These are phyloP conservation scores for Cyprinodon diabolis DNA, from an alignment of 2,797 vertebrate species.

Conservation along the genomic window DNA sequence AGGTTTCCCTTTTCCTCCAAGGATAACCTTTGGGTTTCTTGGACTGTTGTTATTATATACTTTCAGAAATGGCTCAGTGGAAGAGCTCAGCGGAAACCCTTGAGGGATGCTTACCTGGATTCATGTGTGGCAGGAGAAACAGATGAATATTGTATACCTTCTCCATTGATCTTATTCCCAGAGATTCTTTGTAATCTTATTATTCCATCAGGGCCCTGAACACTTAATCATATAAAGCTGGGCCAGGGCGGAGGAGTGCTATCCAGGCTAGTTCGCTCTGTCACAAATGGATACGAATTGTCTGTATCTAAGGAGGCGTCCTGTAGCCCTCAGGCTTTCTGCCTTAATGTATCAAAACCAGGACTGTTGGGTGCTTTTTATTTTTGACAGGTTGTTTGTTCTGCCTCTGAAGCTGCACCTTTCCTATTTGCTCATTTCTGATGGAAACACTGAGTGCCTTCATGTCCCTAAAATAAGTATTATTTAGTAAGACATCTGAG, in stretches of 20 bases:
- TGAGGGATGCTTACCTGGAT: slow-evolving; percentile 46
- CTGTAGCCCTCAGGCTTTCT: slow-evolving; percentile 51
- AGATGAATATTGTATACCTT: slow-evolving; percentile 61
- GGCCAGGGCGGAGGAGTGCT: slow-evolving; percentile 47
- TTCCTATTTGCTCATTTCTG: background rate
- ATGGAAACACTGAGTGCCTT: slow-evolving; percentile 5
- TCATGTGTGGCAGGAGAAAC: slow-evolving; percentile 30
- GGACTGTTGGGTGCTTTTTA: slow-evolving; percentile 14
- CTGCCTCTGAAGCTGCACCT: slow-evolving; percentile 9
- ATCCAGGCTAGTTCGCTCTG: slow-evolving; percentile 60
- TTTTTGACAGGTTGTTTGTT: slow-evolving; percentile 19
- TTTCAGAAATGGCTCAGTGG: slow-evolving; percentile 17
- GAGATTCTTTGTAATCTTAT: slow-evolving; percentile 69
- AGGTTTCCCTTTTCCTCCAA: background rate
- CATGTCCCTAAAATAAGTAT: background rate
- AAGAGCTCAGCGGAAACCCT: slow-evolving; percentile 32
- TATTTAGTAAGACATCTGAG: background rate
- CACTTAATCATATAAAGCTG: slow-evolving; percentile 74
- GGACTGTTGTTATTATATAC: slow-evolving; percentile 18
- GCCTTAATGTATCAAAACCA: slow-evolving; percentile 49
- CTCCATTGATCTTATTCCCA: slow-evolving; percentile 60
- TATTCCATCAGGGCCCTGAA: slow-evolving; percentile 58
- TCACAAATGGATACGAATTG: slow-evolving; percentile 77
- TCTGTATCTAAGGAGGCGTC: slow-evolving; percentile 61
- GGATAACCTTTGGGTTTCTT: slow-evolving; percentile 2